Evolutionary conservation across 2,888 invertebrate genomes (phyloP).

Genomic region (Diarsia rubi): DNA sequence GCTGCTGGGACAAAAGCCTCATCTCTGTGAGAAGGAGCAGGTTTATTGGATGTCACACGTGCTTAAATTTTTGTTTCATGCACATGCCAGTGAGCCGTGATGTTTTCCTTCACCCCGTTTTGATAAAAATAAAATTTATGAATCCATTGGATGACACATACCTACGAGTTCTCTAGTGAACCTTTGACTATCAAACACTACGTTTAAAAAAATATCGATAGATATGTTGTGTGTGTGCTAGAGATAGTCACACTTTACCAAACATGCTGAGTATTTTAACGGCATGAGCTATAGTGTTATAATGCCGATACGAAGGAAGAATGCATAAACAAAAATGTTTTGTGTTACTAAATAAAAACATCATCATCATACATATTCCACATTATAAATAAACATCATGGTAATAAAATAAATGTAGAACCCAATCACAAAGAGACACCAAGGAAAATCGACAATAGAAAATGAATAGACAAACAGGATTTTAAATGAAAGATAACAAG

Average conservation of each 20-base stretch:
- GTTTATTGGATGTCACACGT: too few relatives aligned
- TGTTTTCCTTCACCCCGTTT: neutral
- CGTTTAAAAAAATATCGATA: neutral
- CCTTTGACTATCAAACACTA: neutral
- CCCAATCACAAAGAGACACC: conserved; percentile 12
- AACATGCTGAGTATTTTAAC: neutral
- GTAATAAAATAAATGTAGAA: neutral
- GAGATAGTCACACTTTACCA: neutral
- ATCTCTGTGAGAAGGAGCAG: neutral
- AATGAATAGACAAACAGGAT: conserved; percentile 32
- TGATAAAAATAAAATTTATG: neutral
- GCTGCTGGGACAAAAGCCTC: neutral
- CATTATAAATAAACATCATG: conserved; percentile 4
- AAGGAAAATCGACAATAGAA: conserved; percentile 28
- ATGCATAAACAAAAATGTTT: conserved; percentile 1
- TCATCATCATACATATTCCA: neutral
- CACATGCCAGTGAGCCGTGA: neutral
- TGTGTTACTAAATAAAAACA: neutral
- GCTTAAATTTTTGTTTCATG: neutral
- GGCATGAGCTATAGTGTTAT: neutral
- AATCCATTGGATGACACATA: neutral
- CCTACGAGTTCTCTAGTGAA: neutral
- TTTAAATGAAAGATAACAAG: conserved; percentile 52
- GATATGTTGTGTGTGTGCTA: neutral
- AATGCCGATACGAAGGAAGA: neutral